Conservation (phyloP, 2,888 invertebrate species). For the Eutolmus rufibarbis region DNA sequence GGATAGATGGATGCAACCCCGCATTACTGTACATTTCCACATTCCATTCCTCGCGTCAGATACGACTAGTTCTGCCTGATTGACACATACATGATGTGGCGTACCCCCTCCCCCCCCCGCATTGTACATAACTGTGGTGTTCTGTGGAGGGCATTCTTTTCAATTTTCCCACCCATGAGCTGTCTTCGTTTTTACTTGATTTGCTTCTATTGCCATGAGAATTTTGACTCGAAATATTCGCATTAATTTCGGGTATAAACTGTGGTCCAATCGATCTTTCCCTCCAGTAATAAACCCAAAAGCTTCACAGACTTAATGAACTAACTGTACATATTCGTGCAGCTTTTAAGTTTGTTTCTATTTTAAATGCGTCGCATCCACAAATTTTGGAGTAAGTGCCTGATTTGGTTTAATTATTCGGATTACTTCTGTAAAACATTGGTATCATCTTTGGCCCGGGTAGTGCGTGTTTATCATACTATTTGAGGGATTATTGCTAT, state of each 20-base stretch:
- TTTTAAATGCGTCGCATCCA: background rate
- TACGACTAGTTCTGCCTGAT: slow-evolving; percentile 32
- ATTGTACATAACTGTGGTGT: background rate
- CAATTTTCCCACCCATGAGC: slow-evolving; percentile 30
- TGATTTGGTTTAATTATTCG: background rate
- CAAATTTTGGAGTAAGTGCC: background rate
- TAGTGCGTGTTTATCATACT: background rate
- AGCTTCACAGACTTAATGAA: background rate
- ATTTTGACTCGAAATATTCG: slow-evolving; percentile 22
- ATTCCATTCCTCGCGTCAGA: slow-evolving; percentile 29
- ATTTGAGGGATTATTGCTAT: background rate
- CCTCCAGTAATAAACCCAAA: background rate
- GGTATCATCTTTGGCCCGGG: background rate
- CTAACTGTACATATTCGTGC: background rate
- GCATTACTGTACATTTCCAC: background rate
- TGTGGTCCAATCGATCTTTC: slow-evolving; percentile 19
- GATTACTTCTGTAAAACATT: background rate
- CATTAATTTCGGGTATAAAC: slow-evolving; percentile 30
- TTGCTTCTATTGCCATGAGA: slow-evolving; percentile 16
- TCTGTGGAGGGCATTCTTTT: slow-evolving; percentile 27
- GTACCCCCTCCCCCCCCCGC: background rate
- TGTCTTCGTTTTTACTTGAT: slow-evolving; percentile 26
- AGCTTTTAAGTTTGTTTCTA: background rate
- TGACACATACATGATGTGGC: slow-evolving; percentile 26
- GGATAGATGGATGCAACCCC: background rate